Evolutionary conservation across 1,140 invertebrate species (phyloP), one percentile per base, ranked within the genome.

Genomic region (Prorops nasuta): DNA sequence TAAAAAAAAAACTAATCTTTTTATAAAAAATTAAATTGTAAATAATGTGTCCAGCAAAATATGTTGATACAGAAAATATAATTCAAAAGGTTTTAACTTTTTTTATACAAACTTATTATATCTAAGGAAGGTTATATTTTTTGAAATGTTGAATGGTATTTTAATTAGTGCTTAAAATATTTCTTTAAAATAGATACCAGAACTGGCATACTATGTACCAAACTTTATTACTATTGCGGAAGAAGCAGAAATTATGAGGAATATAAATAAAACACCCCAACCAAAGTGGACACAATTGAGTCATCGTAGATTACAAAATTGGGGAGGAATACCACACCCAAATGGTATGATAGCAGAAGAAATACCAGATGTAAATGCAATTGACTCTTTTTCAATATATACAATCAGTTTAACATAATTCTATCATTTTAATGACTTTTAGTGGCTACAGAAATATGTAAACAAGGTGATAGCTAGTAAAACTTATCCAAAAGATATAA

Each of bases 201-300:
- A 81, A 3, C 82, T 81, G 28, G 84, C 89, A 12, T 90, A 84
- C 74, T 98, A 98, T 73, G 84, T 98, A 76, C 90, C 93, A 10
- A 86, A 98, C 66, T 98, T 96, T 69, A 90, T 98, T 50, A 88
- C 84, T 3, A 73, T 80, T 58, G 81, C 84, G 49, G 93, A 98
- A 73, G 96, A 98, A 74, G 69, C 79, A 32, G 66, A 79, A 19
- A 83, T 98, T 48, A 67, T 90, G 24, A 80, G 83, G 37, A 80
- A 83, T 51, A 85, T 98, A 10, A 87, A 94, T 67, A 76, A 77
- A 38, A 85, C 84, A 17, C 95, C 96, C 6, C 90, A 93, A 71
- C 94, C 96, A 24, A 97, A 97, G 76, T 99, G 96, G 96, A 96
- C 92, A 3, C 89, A 92, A 68, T 79, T 99, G 20, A 86, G 86